Conservation (phyloP, 2,888 invertebrate species). For the Leptopilina drosophilae region DNA sequence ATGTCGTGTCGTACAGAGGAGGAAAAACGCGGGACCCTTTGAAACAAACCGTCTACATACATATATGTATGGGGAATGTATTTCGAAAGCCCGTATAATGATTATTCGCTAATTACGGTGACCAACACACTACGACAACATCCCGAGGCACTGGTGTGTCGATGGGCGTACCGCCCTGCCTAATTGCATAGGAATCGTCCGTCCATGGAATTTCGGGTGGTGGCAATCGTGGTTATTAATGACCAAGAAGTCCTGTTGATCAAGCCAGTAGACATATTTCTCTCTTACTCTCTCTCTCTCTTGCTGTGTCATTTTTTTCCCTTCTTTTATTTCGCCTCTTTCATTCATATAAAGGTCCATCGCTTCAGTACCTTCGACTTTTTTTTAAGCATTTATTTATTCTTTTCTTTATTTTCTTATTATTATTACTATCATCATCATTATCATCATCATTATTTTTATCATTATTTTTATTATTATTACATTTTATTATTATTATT, state of each 20-base stretch:
- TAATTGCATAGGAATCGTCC: conserved; percentile 61
- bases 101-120: conserved; percentile 72
- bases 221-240: conserved; percentile 69
- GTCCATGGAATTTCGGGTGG: conserved; percentile 66
- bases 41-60: conserved; percentile 37
- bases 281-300: background rate
- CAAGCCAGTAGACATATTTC: conserved; percentile 35
- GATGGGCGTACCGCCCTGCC: conserved; percentile 53
- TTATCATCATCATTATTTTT: too few species aligned
- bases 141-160: conserved; percentile 59
- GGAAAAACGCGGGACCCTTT: conserved; percentile 56
- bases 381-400: too few species aligned
- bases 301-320: background rate
- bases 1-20: conserved; percentile 47
- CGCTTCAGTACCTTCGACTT: too few species aligned
- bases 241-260: conserved; percentile 56
- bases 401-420: too few species aligned
- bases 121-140: conserved; percentile 67
- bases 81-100: conserved; percentile 57
- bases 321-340: background rate
- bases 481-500: too few species aligned
- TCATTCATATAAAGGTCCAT: background rate
- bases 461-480: too few species aligned
- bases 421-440: too few species aligned
- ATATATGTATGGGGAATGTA: conserved; percentile 37